Percentiles rank a stretch among this genome's conserved stretches.
Conservation (phyloP, 2,888 invertebrate species). For the Iselma pallidipennis region DNA sequence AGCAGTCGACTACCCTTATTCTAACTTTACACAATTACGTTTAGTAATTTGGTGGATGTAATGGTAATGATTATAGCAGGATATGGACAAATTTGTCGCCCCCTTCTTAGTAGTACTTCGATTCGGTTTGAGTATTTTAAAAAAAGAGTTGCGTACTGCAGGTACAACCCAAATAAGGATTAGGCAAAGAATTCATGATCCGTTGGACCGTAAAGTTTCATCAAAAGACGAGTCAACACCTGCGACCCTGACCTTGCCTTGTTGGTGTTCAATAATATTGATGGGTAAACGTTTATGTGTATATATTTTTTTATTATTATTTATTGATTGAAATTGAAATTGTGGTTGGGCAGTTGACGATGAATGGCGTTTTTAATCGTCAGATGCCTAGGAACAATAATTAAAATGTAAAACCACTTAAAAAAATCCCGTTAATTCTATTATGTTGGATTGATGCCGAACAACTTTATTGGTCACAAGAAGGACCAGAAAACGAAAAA, state of each 20-base stretch:
- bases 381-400: conserved; percentile 17
- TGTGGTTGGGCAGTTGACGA: background rate
- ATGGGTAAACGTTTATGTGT: background rate
- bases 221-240: conserved; percentile 8
- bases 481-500: background rate
- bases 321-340: conserved; percentile 15
- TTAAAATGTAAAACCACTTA: conserved; percentile 17
- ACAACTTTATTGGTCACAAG: background rate
- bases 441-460: conserved; percentile 1
- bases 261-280: conserved; percentile 3
- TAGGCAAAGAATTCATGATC: too few relatives aligned
- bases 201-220: too few relatives aligned
- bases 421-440: conserved; percentile 22
- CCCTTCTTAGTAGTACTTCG: too few relatives aligned
- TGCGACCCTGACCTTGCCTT: conserved; percentile 13
- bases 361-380: conserved; percentile 15
- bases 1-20: conserved; percentile 28
- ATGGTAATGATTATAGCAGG: background rate
- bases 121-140: too few relatives aligned
- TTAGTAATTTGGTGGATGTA: background rate
- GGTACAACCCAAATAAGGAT: too few relatives aligned
- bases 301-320: conserved; percentile 1
- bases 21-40: conserved; percentile 45
- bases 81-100: too few relatives aligned
- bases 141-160: too few relatives aligned